These are phyloP conservation scores for Mesaphorura yosii DNA, from an alignment of 1,140 invertebrate species.

Conservation along the genomic window DNA sequence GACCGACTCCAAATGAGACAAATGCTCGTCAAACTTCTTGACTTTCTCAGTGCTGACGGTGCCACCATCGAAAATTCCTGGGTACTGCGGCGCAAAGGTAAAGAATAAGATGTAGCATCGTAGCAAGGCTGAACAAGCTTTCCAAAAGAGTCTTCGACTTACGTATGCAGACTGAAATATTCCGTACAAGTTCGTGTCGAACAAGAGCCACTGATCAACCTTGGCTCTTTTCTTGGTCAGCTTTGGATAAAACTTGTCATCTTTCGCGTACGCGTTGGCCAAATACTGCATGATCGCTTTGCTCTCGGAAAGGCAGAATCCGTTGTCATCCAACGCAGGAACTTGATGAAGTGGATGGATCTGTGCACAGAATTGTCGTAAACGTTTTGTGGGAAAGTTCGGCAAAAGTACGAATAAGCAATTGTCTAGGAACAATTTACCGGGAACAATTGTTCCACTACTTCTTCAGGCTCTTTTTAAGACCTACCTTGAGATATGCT, in stretches of 20 bases:
- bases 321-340: conserved; percentile 53
- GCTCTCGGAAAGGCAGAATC: conserved; percentile 47
- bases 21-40: conserved; percentile 31
- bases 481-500: conserved; percentile 56
- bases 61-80: conserved; percentile 29
- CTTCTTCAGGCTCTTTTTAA: neutral
- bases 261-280: conserved; percentile 52
- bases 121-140: no score
- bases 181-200: conserved; percentile 47
- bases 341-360: conserved; percentile 57
- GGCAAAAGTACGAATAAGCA: no score
- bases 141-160: no score
- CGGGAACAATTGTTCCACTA: no score
- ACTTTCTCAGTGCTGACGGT: conserved; percentile 29
- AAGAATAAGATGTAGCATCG: no score
- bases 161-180: no score
- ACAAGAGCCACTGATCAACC: conserved; percentile 59
- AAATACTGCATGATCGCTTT: conserved; percentile 48
- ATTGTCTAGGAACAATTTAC: no score
- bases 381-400: neutral
- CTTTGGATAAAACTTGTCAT: conserved; percentile 57
- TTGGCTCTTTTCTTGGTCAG: conserved; percentile 52
- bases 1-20: conserved; percentile 31
- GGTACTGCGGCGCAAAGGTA: no score
- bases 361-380: conserved; percentile 27